phyloP scores from a whole-genome alignment of 2,113 vertebrate genomes.

The Camarhynchus parvulus region DNA sequence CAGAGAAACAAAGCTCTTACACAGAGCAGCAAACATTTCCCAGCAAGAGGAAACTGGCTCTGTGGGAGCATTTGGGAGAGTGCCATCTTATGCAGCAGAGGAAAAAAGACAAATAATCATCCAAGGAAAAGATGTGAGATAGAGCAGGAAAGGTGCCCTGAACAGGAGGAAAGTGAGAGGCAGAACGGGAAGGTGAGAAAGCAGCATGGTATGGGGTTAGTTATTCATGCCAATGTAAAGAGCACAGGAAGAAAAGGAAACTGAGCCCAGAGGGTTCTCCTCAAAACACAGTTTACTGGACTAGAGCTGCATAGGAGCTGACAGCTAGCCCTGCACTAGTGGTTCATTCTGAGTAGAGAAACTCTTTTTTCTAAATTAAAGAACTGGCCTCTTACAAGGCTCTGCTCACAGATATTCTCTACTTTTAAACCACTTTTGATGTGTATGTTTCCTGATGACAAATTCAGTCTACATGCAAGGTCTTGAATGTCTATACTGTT shows the following conservation, averaged over 20 bases:
- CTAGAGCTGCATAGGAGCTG: background rate
- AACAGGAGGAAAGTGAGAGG: background rate
- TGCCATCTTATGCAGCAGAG: background rate
- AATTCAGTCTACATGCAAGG: background rate
- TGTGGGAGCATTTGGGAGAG: background rate
- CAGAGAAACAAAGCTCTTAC: constrained; percentile 8
- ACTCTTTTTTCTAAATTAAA: background rate
- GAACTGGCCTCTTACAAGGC: background rate
- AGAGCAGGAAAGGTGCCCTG: background rate
- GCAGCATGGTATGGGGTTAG: background rate
- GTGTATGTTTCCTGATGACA: background rate
- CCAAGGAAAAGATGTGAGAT: background rate
- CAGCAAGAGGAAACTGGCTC: background rate
- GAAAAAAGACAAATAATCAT: background rate
- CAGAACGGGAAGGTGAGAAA: background rate
- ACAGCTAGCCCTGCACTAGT: background rate
- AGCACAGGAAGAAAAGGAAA: background rate
- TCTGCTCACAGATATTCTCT: background rate
- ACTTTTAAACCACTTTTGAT: background rate
- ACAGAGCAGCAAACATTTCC: background rate
- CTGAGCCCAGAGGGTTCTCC: background rate
- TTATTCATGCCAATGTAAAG: background rate
- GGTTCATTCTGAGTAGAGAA: background rate
- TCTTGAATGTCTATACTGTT: background rate
- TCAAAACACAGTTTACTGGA: background rate